A percentile compares a stretch with the other conserved stretches of the same genome.
Evolutionary conservation across 2,888 invertebrate genomes (phyloP).

Genomic region (Melanostoma mellinum): DNA sequence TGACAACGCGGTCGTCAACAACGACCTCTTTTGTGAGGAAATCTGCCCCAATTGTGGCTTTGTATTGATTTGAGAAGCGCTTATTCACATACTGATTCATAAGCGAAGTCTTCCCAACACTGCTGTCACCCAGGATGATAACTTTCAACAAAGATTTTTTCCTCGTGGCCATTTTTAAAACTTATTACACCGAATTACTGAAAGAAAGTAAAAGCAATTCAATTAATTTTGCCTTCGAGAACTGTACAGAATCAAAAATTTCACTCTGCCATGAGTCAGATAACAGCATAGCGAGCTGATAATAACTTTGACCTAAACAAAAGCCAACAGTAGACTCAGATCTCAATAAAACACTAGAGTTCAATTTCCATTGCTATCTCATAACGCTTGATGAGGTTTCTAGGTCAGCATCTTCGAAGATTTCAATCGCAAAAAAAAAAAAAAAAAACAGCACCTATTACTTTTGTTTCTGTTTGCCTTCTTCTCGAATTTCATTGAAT

Average conservation of each 20-base stretch:
- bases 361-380: constrained; percentile 32
- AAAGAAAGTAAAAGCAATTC: background rate
- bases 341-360: background rate
- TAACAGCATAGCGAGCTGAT: no score
- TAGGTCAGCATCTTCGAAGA: constrained; percentile 39
- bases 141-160: constrained; percentile 99
- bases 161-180: constrained; percentile 90
- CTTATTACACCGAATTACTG: constrained; percentile 18
- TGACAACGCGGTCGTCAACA: constrained; percentile 99
- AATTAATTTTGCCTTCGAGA: background rate
- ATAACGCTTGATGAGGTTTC: constrained; percentile 46
- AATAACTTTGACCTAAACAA: no score
- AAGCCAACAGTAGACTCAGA: background rate
- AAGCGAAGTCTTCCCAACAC: constrained; percentile 99
- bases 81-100: constrained; percentile 99
- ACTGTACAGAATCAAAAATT: background rate
- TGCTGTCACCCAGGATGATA: constrained; percentile 98
- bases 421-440: constrained; percentile 16
- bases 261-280: no score
- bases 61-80: constrained; percentile 99
- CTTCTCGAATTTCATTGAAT: constrained; percentile 11
- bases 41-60: constrained; percentile 99
- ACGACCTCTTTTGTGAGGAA: constrained; percentile 99
- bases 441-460: constrained; percentile 11
- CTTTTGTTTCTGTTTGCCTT: background rate